Evolutionary conservation across 2,888 invertebrate species (phyloP).

Genomic region (Macaria notata): DNA sequence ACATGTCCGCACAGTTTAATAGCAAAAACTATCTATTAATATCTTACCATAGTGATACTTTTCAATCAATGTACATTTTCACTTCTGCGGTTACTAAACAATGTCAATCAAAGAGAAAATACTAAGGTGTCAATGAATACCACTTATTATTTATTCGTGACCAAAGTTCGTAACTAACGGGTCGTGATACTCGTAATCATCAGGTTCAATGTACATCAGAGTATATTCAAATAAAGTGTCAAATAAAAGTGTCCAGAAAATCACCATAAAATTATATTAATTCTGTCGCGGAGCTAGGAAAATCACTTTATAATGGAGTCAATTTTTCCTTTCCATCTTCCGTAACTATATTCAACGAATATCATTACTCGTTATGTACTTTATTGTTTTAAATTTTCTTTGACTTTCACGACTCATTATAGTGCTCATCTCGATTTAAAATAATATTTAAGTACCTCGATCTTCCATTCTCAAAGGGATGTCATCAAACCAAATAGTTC

Average conservation of each 20-base stretch:
- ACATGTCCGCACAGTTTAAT: too few species aligned
- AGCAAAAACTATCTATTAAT: too few species aligned
- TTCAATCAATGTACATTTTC: too few species aligned
- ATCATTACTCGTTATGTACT: too few species aligned
- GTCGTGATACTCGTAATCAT: constrained; percentile 16
- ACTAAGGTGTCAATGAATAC: constrained; percentile 8
- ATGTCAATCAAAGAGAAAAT: too few species aligned
- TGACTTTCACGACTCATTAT: constrained; percentile 1
- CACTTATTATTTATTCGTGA: neutral
- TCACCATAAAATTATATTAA: constrained; percentile 17
- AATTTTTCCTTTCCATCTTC: constrained; percentile 1
- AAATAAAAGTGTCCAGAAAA: constrained; percentile 13
- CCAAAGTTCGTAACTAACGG: constrained; percentile 7
- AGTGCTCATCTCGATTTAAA: constrained; percentile 1
- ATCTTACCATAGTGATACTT: too few species aligned
- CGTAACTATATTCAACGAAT: too few species aligned
- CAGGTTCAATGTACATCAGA: constrained; percentile 5
- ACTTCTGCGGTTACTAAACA: too few species aligned
- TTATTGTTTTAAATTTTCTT: neutral
- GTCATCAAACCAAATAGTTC: constrained; percentile 24
- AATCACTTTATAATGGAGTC: constrained; percentile 22
- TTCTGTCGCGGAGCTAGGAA: constrained; percentile 13
- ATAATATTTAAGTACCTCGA: too few species aligned
- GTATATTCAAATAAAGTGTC: constrained; percentile 17
- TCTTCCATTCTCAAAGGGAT: constrained; percentile 6